Percentiles rank a stretch among this genome's conserved stretches.
phyloP scores from a whole-genome alignment of 2,797 vertebrate genomes.

The Mormyrops boulengeri region DNA sequence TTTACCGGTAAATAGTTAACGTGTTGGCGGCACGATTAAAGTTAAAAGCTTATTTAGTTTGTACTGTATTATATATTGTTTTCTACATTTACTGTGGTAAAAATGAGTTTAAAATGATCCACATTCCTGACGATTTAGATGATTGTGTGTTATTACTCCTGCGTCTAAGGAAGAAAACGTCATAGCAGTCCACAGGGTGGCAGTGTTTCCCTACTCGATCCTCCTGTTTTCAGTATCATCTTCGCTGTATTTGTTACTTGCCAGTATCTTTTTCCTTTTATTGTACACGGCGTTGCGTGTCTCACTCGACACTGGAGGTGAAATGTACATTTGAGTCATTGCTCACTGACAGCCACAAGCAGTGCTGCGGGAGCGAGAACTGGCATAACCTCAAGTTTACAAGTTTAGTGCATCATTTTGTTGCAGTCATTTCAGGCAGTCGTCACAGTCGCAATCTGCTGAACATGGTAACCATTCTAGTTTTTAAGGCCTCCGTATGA shows the following conservation, averaged over 20 bases:
- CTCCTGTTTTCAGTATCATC: constrained; percentile 28
- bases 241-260: neutral
- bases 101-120: neutral
- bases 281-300: neutral
- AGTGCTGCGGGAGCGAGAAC: neutral
- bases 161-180: neutral
- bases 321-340: constrained; percentile 18
- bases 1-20: neutral
- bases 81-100: neutral
- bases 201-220: constrained; percentile 57
- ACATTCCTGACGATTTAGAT: neutral
- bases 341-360: neutral
- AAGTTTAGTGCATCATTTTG: neutral
- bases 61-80: neutral
- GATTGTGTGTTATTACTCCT: neutral
- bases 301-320: neutral
- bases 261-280: neutral
- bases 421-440: neutral
- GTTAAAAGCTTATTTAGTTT: neutral
- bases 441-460: neutral
- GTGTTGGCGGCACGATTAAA: neutral
- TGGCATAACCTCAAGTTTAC: neutral
- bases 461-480: neutral
- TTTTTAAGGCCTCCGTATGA: neutral
- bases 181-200: constrained; percentile 57